Evolutionary conservation across 2,888 invertebrate genomes (phyloP).

Genomic region (Drosophila leonis): DNA sequence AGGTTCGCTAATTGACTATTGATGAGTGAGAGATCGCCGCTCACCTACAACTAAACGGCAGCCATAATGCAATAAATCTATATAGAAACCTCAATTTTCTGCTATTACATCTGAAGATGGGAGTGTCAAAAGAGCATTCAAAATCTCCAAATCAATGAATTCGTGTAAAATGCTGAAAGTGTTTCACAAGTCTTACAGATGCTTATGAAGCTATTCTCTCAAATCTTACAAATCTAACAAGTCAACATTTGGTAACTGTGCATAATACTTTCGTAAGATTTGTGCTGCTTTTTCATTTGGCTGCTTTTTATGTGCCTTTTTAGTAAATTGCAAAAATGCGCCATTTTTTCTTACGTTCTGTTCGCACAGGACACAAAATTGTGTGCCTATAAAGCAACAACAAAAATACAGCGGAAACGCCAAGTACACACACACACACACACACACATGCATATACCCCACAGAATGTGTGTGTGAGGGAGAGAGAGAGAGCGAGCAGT

Average conservation of each 20-base stretch:
- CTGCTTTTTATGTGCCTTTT: constrained; percentile 77
- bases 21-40: too few relatives aligned
- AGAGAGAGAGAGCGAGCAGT: constrained; percentile 16
- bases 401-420: constrained; percentile 52
- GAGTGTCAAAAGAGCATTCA: too few relatives aligned
- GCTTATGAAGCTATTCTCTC: neutral
- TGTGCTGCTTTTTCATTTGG: constrained; percentile 41
- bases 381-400: constrained; percentile 69
- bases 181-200: too few relatives aligned
- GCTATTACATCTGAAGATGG: too few relatives aligned
- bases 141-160: too few relatives aligned
- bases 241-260: constrained; percentile 30
- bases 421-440: constrained; percentile 13
- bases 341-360: constrained; percentile 60
- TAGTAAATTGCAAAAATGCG: constrained; percentile 76
- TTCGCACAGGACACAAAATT: constrained; percentile 35
- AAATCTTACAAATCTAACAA: too few relatives aligned
- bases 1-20: too few relatives aligned
- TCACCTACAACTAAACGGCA: too few relatives aligned
- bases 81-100: too few relatives aligned
- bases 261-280: constrained; percentile 25
- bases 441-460: too few relatives aligned
- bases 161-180: too few relatives aligned
- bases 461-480: neutral
- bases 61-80: too few relatives aligned